Conservation (phyloP, 2,113 vertebrate species). For the Neodontobutis hainanensis region DNA sequence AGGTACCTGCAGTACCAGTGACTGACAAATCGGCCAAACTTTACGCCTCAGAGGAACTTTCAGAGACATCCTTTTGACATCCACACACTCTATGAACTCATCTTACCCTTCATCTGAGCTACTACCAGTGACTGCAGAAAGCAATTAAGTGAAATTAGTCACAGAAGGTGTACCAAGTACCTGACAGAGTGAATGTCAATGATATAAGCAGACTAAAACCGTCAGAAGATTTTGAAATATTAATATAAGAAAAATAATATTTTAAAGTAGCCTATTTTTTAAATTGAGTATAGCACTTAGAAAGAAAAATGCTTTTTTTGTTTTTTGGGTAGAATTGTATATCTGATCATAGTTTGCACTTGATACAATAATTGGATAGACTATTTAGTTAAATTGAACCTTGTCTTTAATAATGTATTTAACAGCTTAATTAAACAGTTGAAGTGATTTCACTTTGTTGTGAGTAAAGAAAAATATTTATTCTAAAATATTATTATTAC, state of each 20-base stretch:
- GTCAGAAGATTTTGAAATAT: background rate
- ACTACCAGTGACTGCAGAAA: background rate
- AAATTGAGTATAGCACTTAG: background rate
- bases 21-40: constrained; percentile 25
- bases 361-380: background rate
- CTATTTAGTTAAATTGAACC: no score
- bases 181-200: constrained; percentile 6
- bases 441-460: no score
- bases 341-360: background rate
- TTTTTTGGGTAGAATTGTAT: background rate
- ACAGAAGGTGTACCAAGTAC: constrained; percentile 5
- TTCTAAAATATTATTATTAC: no score
- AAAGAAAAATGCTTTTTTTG: background rate
- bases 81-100: constrained; percentile 5
- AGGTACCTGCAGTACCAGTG: constrained; percentile 91
- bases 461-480: no score
- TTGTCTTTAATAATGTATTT: no score
- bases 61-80: constrained; percentile 4
- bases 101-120: constrained; percentile 20
- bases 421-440: no score
- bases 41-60: constrained; percentile 16
- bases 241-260: background rate
- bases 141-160: constrained; percentile 28
- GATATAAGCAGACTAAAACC: constrained; percentile 4
- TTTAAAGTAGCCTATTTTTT: no score